Conservation (phyloP, 2,888 invertebrate species). For the Pristionchus arcanus region DNA sequence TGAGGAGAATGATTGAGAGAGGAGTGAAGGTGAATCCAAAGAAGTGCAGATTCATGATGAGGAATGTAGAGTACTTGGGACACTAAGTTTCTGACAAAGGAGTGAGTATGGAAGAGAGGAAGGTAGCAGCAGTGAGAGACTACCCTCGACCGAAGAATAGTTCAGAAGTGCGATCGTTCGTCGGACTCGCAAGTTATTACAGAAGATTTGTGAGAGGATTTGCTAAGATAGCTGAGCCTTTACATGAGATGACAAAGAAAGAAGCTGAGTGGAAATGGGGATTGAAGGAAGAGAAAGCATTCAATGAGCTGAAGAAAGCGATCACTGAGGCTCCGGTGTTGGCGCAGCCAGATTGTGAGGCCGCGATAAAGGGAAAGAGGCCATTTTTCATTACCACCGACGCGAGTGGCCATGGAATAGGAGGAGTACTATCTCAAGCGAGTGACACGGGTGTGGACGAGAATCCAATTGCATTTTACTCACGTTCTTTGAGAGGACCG, state of each 20-base stretch:
- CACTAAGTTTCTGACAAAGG: constrained; percentile 54
- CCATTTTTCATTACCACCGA: background rate
- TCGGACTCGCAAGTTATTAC: constrained; percentile 66
- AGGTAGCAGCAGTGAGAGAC: constrained; percentile 56
- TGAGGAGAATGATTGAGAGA: too few species aligned
- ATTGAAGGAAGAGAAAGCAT: constrained; percentile 57
- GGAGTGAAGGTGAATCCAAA: constrained; percentile 55
- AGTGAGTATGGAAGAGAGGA: constrained; percentile 54
- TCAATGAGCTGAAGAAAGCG: constrained; percentile 59
- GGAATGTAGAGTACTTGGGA: constrained; percentile 59
- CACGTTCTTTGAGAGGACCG: background rate
- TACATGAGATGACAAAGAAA: too few species aligned
- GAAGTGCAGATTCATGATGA: constrained; percentile 55
- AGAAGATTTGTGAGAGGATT: constrained; percentile 64
- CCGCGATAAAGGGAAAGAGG: background rate
- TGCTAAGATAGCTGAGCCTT: constrained; percentile 59
- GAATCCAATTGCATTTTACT: too few species aligned
- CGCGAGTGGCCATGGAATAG: too few species aligned
- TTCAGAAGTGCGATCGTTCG: constrained; percentile 61
- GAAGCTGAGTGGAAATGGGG: too few species aligned
- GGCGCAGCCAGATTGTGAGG: constrained; percentile 44
- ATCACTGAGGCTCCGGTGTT: too few species aligned
- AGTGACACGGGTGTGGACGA: too few species aligned
- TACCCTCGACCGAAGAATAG: constrained; percentile 60
- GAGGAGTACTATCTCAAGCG: too few species aligned